A percentile compares a stretch with the other conserved stretches of the same genome.
Conservation (phyloP, 2,797 vertebrate genomes). For the Odontamblyopus rebecca region DNA sequence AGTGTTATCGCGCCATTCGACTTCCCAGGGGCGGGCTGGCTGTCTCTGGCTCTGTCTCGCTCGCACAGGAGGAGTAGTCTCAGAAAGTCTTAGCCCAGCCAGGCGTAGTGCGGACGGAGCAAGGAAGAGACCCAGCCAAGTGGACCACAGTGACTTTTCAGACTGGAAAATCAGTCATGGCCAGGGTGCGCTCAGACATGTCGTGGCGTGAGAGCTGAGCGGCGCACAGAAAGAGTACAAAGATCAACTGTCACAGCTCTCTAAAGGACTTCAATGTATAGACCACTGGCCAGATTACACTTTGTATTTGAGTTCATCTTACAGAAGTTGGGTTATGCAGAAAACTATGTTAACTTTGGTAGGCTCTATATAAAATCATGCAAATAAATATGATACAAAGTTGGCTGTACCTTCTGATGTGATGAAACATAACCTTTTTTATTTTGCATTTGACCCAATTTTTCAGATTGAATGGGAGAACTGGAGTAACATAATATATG, state of each 20-base stretch:
- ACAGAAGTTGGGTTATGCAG: background rate
- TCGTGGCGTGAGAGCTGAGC: slow-evolving; percentile 37
- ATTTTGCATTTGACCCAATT: background rate
- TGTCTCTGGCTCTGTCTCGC: slow-evolving; percentile 49
- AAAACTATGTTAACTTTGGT: background rate
- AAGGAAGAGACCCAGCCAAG: slow-evolving; percentile 51
- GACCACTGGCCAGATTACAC: background rate
- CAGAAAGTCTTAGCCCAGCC: slow-evolving; percentile 68
- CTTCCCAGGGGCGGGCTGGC: slow-evolving; percentile 73
- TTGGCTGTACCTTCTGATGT: background rate
- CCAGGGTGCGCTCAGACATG: slow-evolving; percentile 45
- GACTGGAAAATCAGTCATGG: slow-evolving; percentile 58
- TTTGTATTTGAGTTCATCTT: background rate
- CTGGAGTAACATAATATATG: too few species aligned
- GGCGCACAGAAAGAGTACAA: slow-evolving; percentile 34
- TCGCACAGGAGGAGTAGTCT: slow-evolving; percentile 53
- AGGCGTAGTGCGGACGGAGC: slow-evolving; percentile 60
- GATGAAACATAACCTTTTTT: background rate
- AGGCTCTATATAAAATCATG: background rate
- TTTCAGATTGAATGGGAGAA: too few species aligned
- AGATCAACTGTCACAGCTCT: slow-evolving; percentile 34
- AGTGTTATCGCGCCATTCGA: slow-evolving; percentile 81
- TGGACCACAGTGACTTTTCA: slow-evolving; percentile 44
- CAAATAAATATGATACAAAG: background rate
- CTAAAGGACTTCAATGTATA: slow-evolving; percentile 13